Percentiles rank a stretch among this genome's conserved stretches.
These are phyloP conservation scores for Zygothrica quintamaculata DNA, from an alignment of 2,888 invertebrate species.

Conservation along the genomic window DNA sequence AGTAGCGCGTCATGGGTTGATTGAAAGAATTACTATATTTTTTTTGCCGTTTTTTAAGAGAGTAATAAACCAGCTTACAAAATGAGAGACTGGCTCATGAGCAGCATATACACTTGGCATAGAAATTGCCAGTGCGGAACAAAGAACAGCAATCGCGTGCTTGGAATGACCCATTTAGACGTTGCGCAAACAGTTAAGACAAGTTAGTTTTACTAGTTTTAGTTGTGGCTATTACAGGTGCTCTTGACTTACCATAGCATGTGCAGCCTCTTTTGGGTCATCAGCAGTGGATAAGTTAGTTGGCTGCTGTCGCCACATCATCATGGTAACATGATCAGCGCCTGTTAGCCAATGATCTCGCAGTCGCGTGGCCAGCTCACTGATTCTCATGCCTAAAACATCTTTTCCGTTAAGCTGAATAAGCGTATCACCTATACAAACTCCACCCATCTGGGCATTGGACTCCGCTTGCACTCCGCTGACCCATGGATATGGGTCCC, in stretches of 20 bases:
- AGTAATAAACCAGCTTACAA: too few species aligned
- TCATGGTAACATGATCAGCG: slow-evolving; percentile 77
- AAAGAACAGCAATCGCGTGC: slow-evolving; percentile 28
- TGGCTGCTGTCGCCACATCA: slow-evolving; percentile 83
- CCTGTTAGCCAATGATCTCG: slow-evolving; percentile 82
- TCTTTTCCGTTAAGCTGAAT: slow-evolving; percentile 86
- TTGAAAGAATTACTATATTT: too few species aligned
- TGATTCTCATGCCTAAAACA: slow-evolving; percentile 82
- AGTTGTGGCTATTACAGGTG: neutral
- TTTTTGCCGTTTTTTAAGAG: too few species aligned
- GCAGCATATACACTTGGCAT: slow-evolving; percentile 27
- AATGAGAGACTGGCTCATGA: neutral
- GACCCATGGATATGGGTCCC: slow-evolving; percentile 94
- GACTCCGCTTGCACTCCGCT: slow-evolving; percentile 87
- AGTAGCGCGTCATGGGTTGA: too few species aligned
- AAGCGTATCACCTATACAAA: slow-evolving; percentile 89
- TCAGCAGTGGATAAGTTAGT: slow-evolving; percentile 20
- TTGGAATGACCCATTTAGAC: slow-evolving; percentile 46
- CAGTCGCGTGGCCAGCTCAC: slow-evolving; percentile 81
- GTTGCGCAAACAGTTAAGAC: slow-evolving; percentile 15
- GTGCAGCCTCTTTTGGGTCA: slow-evolving; percentile 62
- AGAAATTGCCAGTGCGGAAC: slow-evolving; percentile 54
- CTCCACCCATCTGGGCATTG: slow-evolving; percentile 87
- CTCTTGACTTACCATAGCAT: slow-evolving; percentile 61
- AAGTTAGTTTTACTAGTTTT: too few species aligned